A percentile compares a stretch with the other conserved stretches of the same genome.
Conservation (phyloP, 2,888 invertebrate species). For the Lycophotia porphyrea region DNA sequence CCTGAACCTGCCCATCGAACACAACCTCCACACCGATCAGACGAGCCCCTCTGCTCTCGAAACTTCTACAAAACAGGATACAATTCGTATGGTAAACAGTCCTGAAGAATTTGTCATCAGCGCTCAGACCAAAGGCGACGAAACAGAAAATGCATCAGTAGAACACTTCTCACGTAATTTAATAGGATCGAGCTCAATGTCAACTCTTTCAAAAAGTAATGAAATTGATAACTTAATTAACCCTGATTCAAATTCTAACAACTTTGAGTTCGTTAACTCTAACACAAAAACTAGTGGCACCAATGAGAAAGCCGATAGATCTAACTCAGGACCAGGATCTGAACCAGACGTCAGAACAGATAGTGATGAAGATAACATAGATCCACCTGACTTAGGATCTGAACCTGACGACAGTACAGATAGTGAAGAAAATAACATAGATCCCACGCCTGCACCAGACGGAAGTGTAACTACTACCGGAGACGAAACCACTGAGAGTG, state of each 20-base stretch:
- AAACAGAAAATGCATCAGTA: background rate
- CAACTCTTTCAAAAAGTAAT: background rate
- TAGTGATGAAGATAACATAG: background rate
- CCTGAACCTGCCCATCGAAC: slow-evolving; percentile 37
- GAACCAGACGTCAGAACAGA: background rate
- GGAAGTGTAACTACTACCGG: background rate
- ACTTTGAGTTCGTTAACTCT: background rate
- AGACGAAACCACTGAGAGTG: background rate
- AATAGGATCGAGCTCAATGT: background rate
- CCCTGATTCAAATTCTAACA: background rate
- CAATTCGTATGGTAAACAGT: background rate
- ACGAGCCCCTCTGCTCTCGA: background rate
- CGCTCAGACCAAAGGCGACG: background rate
- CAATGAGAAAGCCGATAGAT: background rate
- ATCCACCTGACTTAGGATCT: too few relatives aligned
- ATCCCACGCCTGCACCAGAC: background rate
- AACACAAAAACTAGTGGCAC: background rate
- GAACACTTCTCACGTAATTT: slow-evolving; percentile 7
- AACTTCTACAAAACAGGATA: slow-evolving; percentile 2
- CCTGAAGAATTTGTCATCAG: background rate
- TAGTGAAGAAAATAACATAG: background rate
- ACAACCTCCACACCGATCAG: background rate
- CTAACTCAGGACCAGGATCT: background rate
- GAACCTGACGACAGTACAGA: background rate
- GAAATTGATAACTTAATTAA: slow-evolving; percentile 6